Evolutionary conservation across 1,140 invertebrate species (phyloP), one percentile per base, ranked within the genome.

Genomic region (Drosophila simulans): DNA sequence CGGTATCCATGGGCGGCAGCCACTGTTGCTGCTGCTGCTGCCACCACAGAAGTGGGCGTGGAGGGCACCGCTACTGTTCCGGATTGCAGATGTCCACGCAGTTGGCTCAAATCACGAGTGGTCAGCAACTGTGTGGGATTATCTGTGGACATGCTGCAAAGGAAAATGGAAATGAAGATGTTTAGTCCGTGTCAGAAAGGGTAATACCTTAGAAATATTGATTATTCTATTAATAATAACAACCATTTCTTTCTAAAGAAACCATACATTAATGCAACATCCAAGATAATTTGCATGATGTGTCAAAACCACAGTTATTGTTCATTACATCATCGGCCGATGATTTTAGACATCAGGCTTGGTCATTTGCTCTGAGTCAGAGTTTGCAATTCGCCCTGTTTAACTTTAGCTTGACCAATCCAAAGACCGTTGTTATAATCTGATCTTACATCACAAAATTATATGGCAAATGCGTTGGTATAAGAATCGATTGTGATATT

Each of bases 61-160:
- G 46, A 58, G 40, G 60, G 40, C 56, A 62, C 27, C 31, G 60
- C 39, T 64, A 25, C 17, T 2, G 31, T 31, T 11, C 60, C 55
- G 40, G 39, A 35, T 53, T 86, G 82, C 39, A 85, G 37, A 57
- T 90, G 83, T 12, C 84, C 82, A 34, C 85, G 83, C 51, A 92
- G 64, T 62, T 90, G 90, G 53, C 68, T 80, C 52, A 91, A 45
- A 77, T 91, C 91, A 69, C 91, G 84, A 58, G 74, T 63, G 40
- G 83, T 80, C 59, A 91, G 71, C 68, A 91, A 57, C 72, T 91
- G 90, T 78, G 88, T 85, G 59, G 91, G 85, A 83, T 91, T 91
- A 82, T 92, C 91, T 72, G 83, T 91, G 64, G 91, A 91, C 91
- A 92, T 92, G 80, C 91, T 92, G 66, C 7, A 78, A 77, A 45